phyloP scores from a whole-genome alignment of 2,888 invertebrate species.

The Neria commutata region DNA sequence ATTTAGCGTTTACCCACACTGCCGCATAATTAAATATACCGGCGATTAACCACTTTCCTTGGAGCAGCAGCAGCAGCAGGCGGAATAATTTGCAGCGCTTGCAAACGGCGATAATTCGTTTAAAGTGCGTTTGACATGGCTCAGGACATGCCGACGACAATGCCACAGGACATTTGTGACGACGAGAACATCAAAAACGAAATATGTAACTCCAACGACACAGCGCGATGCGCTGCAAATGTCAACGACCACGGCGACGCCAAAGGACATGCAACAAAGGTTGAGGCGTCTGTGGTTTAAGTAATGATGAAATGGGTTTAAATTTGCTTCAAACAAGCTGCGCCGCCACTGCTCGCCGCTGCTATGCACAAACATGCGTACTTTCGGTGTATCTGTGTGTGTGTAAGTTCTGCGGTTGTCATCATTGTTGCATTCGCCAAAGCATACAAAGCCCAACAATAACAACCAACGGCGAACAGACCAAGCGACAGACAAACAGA shows the following conservation, averaged over 20 bases:
- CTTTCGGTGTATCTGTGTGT: constrained; percentile 14
- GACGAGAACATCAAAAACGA: constrained; percentile 22
- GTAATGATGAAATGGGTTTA: constrained; percentile 58
- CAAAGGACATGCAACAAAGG: constrained; percentile 48
- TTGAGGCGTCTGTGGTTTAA: constrained; percentile 58
- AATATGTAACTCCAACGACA: not conserved
- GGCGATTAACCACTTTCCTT: constrained; percentile 47
- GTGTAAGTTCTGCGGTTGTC: constrained; percentile 49
- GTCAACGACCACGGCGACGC: constrained; percentile 21
- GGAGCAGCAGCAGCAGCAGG: not conserved
- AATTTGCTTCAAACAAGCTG: constrained; percentile 16
- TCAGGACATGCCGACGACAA: constrained; percentile 57
- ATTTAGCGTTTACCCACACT: constrained; percentile 47
- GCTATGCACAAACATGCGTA: not conserved
- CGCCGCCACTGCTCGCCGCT: not conserved
- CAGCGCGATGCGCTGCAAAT: not conserved
- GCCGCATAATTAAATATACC: constrained; percentile 51
- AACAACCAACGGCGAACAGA: constrained; percentile 15
- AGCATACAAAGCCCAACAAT: constrained; percentile 29
- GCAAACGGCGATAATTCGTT: constrained; percentile 55
- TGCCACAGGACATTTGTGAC: constrained; percentile 44
- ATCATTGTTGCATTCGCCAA: constrained; percentile 52
- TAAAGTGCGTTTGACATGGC: constrained; percentile 53
- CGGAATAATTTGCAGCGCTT: constrained; percentile 15
- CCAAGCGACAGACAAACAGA: constrained; percentile 21